Percentiles rank a stretch among this genome's conserved stretches.
phyloP scores from a whole-genome alignment of 2,113 vertebrate genomes.

The Coptodon rendalli region DNA sequence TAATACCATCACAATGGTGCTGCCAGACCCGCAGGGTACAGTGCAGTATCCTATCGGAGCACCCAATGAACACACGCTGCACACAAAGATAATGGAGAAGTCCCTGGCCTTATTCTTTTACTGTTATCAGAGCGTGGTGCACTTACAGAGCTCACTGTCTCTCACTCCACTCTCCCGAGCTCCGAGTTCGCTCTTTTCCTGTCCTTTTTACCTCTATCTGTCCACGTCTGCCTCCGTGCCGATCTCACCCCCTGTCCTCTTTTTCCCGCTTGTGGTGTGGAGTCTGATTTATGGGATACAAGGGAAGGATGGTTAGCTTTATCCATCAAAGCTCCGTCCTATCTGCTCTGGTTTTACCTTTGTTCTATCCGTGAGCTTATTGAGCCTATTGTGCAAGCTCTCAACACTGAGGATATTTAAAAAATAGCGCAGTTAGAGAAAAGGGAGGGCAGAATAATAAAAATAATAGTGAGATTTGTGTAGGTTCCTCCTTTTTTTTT shows the following conservation, averaged over 20 bases:
- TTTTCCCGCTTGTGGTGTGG: constrained; percentile 5
- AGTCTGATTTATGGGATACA: constrained; percentile 8
- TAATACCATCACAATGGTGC: constrained; percentile 68
- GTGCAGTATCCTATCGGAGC: constrained; percentile 43
- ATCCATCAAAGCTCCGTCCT: constrained; percentile 25
- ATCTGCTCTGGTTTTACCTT: background rate
- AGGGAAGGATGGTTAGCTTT: constrained; percentile 4
- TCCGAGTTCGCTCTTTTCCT: background rate
- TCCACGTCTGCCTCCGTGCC: constrained; percentile 17
- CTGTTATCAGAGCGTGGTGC: constrained; percentile 61
- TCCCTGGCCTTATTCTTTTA: constrained; percentile 60
- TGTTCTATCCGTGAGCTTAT: constrained; percentile 19
- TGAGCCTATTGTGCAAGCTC: constrained; percentile 38
- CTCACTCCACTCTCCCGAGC: constrained; percentile 5
- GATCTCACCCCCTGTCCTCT: background rate
- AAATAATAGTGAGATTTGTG: constrained; percentile 30
- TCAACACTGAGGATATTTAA: constrained; percentile 26
- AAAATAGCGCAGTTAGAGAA: constrained; percentile 12
- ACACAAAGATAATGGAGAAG: constrained; percentile 65
- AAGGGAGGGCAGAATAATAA: constrained; percentile 13
- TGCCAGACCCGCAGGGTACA: constrained; percentile 50
- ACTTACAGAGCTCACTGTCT: constrained; percentile 44
- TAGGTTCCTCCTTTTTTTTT: background rate
- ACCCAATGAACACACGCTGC: constrained; percentile 42
- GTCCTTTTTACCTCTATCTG: constrained; percentile 33